Conservation (phyloP, 2,888 invertebrate species). For the Nephrotoma guestfalica region DNA sequence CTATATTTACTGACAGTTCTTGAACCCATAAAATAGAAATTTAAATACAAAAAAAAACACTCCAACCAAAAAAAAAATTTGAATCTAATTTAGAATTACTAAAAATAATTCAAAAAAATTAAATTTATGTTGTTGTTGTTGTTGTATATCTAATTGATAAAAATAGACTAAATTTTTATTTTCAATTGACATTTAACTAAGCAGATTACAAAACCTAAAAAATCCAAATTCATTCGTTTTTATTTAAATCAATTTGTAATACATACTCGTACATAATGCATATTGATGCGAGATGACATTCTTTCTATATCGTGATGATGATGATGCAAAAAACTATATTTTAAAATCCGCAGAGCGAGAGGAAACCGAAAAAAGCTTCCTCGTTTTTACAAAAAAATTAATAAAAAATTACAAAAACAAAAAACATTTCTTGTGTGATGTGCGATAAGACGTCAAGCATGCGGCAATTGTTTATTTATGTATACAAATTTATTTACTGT, state of each 20-base stretch:
- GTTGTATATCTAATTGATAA: not conserved
- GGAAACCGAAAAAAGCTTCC: not conserved
- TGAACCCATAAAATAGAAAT: not conserved
- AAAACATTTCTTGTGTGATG: not conserved
- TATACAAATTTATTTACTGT: not conserved
- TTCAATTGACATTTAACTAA: not conserved
- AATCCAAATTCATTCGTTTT: not conserved
- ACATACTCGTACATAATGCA: not conserved
- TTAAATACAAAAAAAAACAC: not conserved
- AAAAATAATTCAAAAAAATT: not conserved
- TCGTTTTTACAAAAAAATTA: not conserved
- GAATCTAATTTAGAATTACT: not conserved
- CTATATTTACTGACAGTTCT: not conserved
- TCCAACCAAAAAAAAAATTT: not conserved
- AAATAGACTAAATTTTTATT: not conserved
- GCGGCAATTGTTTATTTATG: not conserved
- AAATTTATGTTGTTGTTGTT: not conserved
- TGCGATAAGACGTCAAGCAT: not conserved
- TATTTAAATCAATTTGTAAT: not conserved
- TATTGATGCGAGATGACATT: not conserved
- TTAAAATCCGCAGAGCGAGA: not conserved
- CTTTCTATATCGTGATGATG: not conserved
- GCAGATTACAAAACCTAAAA: not conserved
- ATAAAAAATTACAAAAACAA: no score
- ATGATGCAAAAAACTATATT: not conserved